Percentiles rank a stretch among this genome's conserved stretches.
These are phyloP conservation scores for Conus ventricosus DNA, from an alignment of 1,140 invertebrate species.

Conservation along the genomic window DNA sequence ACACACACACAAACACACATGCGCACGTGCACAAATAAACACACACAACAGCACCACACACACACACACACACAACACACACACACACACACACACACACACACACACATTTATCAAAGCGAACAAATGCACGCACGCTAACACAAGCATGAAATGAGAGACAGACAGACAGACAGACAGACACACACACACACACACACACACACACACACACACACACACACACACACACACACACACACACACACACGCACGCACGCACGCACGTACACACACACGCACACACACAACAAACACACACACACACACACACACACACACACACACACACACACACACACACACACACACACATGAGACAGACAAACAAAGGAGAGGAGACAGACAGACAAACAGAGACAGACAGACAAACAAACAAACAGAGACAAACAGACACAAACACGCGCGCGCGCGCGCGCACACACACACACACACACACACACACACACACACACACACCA, in stretches of 20 bases:
- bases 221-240: constrained; percentile 18
- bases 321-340: no score
- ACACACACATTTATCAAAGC: neutral
- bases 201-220: neutral
- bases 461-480: constrained; percentile 6
- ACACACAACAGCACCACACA: neutral
- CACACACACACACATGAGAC: no score
- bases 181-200: neutral
- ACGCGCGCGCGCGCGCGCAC: no score
- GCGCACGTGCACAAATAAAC: neutral
- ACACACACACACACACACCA: constrained; percentile 18
- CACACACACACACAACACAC: constrained; percentile 15
- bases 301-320: constrained; percentile 18
- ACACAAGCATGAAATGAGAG: neutral
- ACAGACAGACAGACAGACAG: constrained; percentile 12
- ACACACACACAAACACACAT: neutral
- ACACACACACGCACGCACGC: constrained; percentile 9
- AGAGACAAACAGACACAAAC: no score
- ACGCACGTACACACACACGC: neutral
- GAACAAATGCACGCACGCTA: neutral
- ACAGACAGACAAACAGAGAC: no score
- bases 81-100: constrained; percentile 19
- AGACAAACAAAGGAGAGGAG: no score
- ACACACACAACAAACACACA: constrained; percentile 1
- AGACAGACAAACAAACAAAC: no score